These are phyloP conservation scores for Enteromius trimaculatus DNA, from an alignment of 2,797 vertebrate species.

Conservation along the genomic window DNA sequence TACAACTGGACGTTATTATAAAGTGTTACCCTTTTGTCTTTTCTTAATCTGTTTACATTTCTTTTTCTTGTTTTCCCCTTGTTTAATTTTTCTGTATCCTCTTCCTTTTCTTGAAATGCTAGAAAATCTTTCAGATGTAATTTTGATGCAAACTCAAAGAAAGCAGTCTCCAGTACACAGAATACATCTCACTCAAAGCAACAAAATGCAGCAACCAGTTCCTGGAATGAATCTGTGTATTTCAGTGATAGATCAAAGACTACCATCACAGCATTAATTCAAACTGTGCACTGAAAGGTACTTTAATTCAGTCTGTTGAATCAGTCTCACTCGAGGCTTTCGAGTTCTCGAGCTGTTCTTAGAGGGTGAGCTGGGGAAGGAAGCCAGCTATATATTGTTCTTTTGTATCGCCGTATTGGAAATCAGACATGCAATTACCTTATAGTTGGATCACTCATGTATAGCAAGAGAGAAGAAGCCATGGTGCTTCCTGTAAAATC, in stretches of 20 bases:
- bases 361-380: background rate
- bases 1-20: too few relatives aligned
- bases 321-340: constrained; percentile 1
- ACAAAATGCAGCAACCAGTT: background rate
- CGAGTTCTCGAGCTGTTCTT: background rate
- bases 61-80: background rate
- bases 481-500: background rate
- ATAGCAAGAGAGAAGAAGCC: background rate
- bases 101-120: background rate
- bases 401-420: constrained; percentile 17
- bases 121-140: constrained; percentile 2
- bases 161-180: background rate
- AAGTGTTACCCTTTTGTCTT: too few relatives aligned
- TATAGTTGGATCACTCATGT: constrained; percentile 16
- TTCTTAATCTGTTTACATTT: background rate
- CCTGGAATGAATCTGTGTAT: constrained; percentile 1
- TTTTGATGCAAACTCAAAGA: constrained; percentile 16
- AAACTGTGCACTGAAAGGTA: constrained; percentile 15
- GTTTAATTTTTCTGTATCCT: background rate
- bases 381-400: constrained; percentile 6
- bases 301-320: constrained; percentile 19
- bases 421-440: constrained; percentile 27
- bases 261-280: constrained; percentile 14
- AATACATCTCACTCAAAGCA: constrained; percentile 15
- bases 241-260: constrained; percentile 9